These are phyloP conservation scores for Leptobrachium ailaonicum DNA, from an alignment of 2,113 vertebrate genomes.

Conservation along the genomic window DNA sequence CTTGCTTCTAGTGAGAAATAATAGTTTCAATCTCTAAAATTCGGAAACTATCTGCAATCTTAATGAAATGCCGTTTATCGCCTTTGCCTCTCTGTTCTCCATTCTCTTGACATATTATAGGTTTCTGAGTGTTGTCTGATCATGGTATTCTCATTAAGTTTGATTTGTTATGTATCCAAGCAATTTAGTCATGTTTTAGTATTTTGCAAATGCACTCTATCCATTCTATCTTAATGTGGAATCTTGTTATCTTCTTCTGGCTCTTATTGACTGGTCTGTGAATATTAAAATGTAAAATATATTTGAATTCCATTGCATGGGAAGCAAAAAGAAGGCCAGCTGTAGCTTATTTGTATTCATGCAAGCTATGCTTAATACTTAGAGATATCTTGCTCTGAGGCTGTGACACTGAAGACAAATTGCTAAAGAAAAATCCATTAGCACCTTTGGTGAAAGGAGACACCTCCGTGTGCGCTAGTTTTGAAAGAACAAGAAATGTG, in stretches of 20 bases:
- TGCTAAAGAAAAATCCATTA: slow-evolving; percentile 47
- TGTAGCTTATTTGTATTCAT: slow-evolving; percentile 26
- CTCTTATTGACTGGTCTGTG: not conserved
- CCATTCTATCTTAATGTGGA: not conserved
- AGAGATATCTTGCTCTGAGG: slow-evolving; percentile 42
- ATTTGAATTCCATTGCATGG: slow-evolving; percentile 4
- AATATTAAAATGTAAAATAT: too few relatives aligned
- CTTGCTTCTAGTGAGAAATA: too few relatives aligned
- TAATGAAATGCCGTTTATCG: too few relatives aligned
- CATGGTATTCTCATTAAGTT: too few relatives aligned
- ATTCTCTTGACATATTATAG: too few relatives aligned
- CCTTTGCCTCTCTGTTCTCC: too few relatives aligned
- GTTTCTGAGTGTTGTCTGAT: too few relatives aligned
- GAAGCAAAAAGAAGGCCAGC: slow-evolving; percentile 3
- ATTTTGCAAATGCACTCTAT: too few relatives aligned
- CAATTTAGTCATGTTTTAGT: too few relatives aligned
- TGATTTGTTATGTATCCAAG: too few relatives aligned
- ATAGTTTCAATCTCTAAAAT: too few relatives aligned
- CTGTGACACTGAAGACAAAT: slow-evolving; percentile 48
- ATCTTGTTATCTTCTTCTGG: not conserved
- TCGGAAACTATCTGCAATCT: too few relatives aligned
- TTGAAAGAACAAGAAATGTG: slow-evolving; percentile 21
- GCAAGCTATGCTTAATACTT: slow-evolving; percentile 34
- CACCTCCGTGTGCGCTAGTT: slow-evolving; percentile 41
- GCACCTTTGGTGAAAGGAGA: slow-evolving; percentile 42